A percentile compares a stretch with the other conserved stretches of the same genome.
Conservation (phyloP, 2,113 vertebrate genomes). For the Gobius niger region DNA sequence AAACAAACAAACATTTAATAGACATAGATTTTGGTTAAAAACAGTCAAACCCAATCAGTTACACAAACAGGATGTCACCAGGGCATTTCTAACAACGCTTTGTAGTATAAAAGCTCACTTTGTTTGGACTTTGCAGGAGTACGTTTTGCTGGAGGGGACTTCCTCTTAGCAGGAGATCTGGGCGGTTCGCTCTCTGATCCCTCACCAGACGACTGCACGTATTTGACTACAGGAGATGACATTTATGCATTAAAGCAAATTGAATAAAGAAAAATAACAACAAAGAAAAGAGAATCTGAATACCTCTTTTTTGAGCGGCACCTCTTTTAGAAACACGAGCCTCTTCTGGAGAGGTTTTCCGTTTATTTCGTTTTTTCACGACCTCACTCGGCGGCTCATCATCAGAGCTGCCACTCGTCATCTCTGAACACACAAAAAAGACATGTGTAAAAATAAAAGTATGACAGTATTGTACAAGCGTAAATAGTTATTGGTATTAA, state of each 20-base stretch:
- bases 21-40: too few species aligned
- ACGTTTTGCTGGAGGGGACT: background rate
- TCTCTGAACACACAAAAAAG: slow-evolving; percentile 8
- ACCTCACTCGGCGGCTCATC: slow-evolving; percentile 42
- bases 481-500: too few species aligned
- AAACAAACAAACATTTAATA: too few species aligned
- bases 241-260: background rate
- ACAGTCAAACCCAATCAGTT: too few species aligned
- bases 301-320: slow-evolving; percentile 41
- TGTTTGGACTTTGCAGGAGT: slow-evolving; percentile 2
- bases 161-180: slow-evolving; percentile 15
- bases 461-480: background rate
- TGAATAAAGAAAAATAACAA: background rate
- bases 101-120: slow-evolving; percentile 18
- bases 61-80: too few species aligned
- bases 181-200: slow-evolving; percentile 47
- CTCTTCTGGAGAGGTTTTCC: slow-evolving; percentile 12
- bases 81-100: too few species aligned
- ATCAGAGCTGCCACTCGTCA: slow-evolving; percentile 22
- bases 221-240: slow-evolving; percentile 36
- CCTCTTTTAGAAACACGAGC: slow-evolving; percentile 35
- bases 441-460: background rate
- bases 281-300: background rate
- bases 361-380: slow-evolving; percentile 8
- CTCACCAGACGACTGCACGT: slow-evolving; percentile 43